A percentile compares a stretch with the other conserved stretches of the same genome.
phyloP scores from a whole-genome alignment of 2,113 vertebrate species.

The Pyrgilauda ruficollis region DNA sequence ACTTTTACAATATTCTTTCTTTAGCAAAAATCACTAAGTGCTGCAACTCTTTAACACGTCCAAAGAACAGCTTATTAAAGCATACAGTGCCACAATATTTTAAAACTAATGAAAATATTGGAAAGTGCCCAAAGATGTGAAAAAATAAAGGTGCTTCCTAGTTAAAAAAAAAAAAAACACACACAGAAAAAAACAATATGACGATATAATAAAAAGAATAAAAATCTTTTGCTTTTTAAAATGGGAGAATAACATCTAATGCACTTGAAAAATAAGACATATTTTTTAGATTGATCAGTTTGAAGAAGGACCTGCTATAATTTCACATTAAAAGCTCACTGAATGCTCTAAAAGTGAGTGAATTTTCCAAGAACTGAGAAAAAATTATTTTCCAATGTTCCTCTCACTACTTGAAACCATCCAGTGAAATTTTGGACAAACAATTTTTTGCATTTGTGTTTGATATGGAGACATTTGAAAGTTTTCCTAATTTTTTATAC shows the following conservation, averaged over 20 bases:
- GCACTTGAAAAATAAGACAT: not conserved
- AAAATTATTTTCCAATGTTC: not conserved
- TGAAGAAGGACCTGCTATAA: not conserved
- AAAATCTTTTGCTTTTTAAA: not conserved
- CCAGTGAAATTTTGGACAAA: not conserved
- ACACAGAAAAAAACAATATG: not conserved
- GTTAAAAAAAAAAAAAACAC: not conserved
- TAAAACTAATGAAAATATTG: not conserved
- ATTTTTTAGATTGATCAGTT: not conserved
- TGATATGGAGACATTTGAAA: not conserved
- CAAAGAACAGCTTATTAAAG: not conserved
- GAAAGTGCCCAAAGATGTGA: not conserved
- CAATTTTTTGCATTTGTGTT: not conserved
- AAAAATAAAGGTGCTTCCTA: not conserved
- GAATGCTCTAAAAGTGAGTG: not conserved
- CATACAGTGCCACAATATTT: not conserved
- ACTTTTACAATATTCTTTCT: not conserved
- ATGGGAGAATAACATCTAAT: not conserved
- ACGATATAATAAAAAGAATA: not conserved
- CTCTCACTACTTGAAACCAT: not conserved
- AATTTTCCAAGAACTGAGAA: not conserved
- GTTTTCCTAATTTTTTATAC: not conserved
- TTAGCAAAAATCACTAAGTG: not conserved
- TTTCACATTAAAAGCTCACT: not conserved
- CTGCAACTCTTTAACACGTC: not conserved